These are phyloP conservation scores for Avahi laniger DNA, from an alignment of 2,797 vertebrate genomes.

Conservation along the genomic window DNA sequence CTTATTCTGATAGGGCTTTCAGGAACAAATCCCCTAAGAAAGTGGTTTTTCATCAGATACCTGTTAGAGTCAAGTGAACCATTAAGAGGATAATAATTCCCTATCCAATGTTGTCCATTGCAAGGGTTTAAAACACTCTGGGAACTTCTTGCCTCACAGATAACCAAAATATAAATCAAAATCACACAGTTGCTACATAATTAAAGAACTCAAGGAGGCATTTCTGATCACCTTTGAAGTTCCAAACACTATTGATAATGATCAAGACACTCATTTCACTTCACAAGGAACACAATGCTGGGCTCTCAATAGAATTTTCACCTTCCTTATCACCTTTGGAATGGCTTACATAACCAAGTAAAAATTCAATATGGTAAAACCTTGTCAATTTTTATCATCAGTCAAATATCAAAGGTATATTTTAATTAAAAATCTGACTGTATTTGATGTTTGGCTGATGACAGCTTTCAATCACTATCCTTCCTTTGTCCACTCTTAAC, in stretches of 20 bases:
- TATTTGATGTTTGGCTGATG: neutral
- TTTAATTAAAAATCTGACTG: neutral
- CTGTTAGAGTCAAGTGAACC: neutral
- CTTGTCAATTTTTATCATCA: neutral
- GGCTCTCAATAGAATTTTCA: neutral
- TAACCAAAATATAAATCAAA: neutral
- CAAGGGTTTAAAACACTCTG: neutral
- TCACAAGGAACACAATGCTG: neutral
- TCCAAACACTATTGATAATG: neutral
- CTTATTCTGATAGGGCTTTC: neutral
- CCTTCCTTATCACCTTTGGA: too few species aligned
- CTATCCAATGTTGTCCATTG: neutral
- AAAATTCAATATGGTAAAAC: neutral
- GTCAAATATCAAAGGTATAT: neutral
- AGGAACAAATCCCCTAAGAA: neutral
- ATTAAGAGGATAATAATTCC: neutral
- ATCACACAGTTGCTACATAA: neutral
- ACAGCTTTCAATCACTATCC: neutral
- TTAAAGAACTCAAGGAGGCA: neutral
- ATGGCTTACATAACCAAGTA: neutral
- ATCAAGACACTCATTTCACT: neutral
- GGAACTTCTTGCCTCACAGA: neutral
- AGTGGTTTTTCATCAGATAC: neutral
- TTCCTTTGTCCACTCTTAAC: neutral
- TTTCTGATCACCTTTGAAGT: neutral